Evolutionary conservation across 2,888 invertebrate genomes (phyloP), one percentile per base, ranked within the genome.

Genomic region (Drosophila incognita): DNA sequence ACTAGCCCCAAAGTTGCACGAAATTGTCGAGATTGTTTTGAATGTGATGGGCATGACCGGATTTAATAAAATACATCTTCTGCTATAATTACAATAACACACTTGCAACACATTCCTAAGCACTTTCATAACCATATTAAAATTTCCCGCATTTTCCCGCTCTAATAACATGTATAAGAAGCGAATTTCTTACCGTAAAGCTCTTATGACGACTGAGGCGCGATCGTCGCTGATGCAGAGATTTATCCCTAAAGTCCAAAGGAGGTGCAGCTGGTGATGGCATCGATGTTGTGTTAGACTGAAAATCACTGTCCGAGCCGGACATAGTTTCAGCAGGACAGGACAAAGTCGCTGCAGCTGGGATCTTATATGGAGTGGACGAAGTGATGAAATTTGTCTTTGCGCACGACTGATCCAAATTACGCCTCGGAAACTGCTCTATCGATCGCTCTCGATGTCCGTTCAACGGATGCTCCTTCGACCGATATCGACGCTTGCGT

Each of bases 401-500:
- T 64, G 15, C 10, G 48, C 6, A 65, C 21, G 10, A n/a, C 48
- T 48, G 31, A 8, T 68, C 53, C 33, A 87, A 33, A 56, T 87
- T 82, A 6, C 91, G 77, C 6, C 77, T 74, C 1, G 67, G 4
- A 10, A 11, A 79, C n/a, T 83, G 69, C 33, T 81, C 66, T 5
- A 62, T 38, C 8, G 52, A n/a, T 7, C 27, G 42, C 1, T 74
- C 67, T 24, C 77, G 81, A 5, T 76, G 74, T 0, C 81, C 78
- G 21, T 82, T 79, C 0, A 82, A 4, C 1, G 82, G 65, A 65
- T 74, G 63, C 5, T 81, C 46, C 29, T 63, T 67, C 13, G 82
- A 83, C 46, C 79, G 15, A 1, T 92, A 92, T 46, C 86, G 86
- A 6, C 90, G 91, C 62, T 90, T 92, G 2, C 91, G 87, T 35